Evolutionary conservation across 2,797 vertebrate species (phyloP).

Genomic region (Enteromius fasciolatus): DNA sequence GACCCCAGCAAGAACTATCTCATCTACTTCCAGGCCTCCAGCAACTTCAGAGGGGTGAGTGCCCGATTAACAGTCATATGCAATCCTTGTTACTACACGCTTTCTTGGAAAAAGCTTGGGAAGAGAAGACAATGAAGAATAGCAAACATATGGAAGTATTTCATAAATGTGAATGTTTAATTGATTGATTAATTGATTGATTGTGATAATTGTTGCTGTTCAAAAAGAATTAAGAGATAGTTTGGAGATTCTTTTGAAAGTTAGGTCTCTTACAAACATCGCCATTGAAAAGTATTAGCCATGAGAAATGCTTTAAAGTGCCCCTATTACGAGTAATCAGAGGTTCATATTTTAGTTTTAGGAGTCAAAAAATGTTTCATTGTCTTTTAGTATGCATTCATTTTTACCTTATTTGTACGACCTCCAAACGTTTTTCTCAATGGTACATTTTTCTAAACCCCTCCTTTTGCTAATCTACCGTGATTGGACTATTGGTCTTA

Average conservation of each 20-base stretch:
- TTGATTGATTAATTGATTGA: too few species aligned
- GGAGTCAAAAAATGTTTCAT: too few species aligned
- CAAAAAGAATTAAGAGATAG: neutral
- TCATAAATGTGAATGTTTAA: neutral
- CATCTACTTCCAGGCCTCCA: constrained; percentile 94
- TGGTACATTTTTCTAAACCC: too few species aligned
- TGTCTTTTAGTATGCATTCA: too few species aligned
- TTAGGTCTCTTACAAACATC: neutral
- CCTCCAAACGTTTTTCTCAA: too few species aligned
- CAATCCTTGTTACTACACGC: neutral
- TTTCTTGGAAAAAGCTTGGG: neutral
- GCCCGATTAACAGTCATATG: neutral
- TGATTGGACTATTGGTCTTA: too few species aligned
- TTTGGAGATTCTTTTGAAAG: neutral
- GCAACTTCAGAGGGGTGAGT: constrained; percentile 93
- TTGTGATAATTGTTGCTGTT: neutral
- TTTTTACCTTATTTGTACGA: too few species aligned
- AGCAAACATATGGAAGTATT: neutral
- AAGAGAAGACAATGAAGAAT: neutral
- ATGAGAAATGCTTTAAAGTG: neutral
- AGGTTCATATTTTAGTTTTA: too few species aligned
- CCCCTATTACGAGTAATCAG: too few species aligned
- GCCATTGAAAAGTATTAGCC: neutral
- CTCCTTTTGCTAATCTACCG: too few species aligned
- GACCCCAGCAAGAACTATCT: constrained; percentile 93